These are phyloP conservation scores for Micropoecilia bifurca DNA, from an alignment of 2,797 vertebrate genomes.

Conservation along the genomic window DNA sequence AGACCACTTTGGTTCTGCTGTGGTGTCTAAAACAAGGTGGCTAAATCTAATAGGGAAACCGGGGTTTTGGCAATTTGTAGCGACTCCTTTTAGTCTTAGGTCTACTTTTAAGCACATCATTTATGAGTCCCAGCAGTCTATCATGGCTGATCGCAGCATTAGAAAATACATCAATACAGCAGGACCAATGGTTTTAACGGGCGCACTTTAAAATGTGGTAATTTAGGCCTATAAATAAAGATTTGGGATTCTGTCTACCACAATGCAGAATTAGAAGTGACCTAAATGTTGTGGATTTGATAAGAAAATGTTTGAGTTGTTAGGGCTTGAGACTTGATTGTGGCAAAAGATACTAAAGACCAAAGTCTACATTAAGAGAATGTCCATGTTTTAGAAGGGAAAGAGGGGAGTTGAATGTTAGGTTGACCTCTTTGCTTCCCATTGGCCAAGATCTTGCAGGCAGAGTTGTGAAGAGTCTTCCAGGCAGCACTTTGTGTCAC, in stretches of 20 bases:
- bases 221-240: background rate
- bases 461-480: conserved; percentile 68
- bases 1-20: background rate
- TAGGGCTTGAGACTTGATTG: background rate
- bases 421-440: background rate
- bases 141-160: background rate
- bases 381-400: background rate
- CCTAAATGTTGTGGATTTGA: background rate
- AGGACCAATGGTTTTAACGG: background rate
- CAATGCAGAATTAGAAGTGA: background rate
- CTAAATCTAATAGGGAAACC: background rate
- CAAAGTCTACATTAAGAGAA: background rate
- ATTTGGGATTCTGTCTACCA: background rate
- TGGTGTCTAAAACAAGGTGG: background rate
- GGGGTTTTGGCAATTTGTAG: background rate
- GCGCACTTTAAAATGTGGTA: background rate
- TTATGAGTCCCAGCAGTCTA: background rate
- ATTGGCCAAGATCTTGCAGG: conserved; percentile 11
- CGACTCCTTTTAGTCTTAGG: background rate
- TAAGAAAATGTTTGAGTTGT: background rate
- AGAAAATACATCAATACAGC: background rate
- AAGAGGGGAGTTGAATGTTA: background rate
- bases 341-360: background rate
- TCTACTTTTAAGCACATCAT: background rate
- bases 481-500: conserved; percentile 75